These are phyloP conservation scores for Corvus moneduloides DNA, from an alignment of 2,113 vertebrate species.

Conservation along the genomic window DNA sequence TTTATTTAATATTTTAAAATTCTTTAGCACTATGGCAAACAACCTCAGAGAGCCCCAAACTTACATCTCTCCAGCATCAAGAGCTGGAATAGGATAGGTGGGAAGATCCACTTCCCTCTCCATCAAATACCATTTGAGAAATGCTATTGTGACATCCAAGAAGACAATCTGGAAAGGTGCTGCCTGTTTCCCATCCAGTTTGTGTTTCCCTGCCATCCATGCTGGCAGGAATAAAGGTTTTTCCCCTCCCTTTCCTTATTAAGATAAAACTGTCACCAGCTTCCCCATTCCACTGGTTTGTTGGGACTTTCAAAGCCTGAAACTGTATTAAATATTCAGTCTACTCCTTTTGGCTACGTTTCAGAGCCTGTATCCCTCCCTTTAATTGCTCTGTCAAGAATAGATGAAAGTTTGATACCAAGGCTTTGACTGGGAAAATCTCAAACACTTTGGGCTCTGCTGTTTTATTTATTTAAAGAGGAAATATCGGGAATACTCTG, in stretches of 20 bases:
- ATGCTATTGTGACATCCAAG: not conserved
- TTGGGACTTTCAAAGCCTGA: constrained; percentile 58
- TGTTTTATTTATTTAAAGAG: constrained; percentile 14
- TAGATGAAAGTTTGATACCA: constrained; percentile 49
- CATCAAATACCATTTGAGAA: not conserved
- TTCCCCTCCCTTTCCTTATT: not conserved
- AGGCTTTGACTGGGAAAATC: constrained; percentile 23
- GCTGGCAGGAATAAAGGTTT: not conserved
- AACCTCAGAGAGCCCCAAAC: not conserved
- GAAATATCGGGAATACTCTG: not conserved
- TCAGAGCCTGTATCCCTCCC: constrained; percentile 33
- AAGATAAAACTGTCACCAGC: constrained; percentile 54
- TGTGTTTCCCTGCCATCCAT: not conserved
- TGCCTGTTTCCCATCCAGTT: not conserved
- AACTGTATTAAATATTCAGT: constrained; percentile 61
- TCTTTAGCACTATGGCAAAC: not conserved
- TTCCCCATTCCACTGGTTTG: constrained; percentile 23
- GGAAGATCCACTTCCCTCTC: not conserved
- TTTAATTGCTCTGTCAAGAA: constrained; percentile 60
- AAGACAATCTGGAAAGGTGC: not conserved
- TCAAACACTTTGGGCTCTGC: constrained; percentile 7
- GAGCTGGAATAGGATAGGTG: not conserved
- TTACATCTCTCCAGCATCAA: not conserved
- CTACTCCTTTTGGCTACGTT: constrained; percentile 47
- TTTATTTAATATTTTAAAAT: too few relatives aligned